Percentiles rank a stretch among this genome's conserved stretches.
Conservation (phyloP, 2,797 vertebrate species). For the Sebastes umbrosus region DNA sequence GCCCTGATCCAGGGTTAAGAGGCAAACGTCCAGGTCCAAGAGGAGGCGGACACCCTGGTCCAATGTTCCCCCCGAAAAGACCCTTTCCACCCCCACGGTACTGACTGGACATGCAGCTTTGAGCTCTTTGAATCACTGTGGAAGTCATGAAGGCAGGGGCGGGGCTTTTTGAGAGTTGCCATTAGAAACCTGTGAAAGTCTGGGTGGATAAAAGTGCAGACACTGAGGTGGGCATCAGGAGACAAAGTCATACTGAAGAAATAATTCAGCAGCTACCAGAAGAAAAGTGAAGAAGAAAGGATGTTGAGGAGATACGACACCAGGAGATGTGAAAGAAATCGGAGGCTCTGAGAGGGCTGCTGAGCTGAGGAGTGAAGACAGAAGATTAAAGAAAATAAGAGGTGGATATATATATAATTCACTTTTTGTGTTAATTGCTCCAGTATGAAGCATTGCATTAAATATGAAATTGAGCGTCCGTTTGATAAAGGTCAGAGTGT, state of each 20-base stretch:
- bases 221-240: neutral
- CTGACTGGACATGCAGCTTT: constrained; percentile 73
- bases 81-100: constrained; percentile 91
- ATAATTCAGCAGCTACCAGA: constrained; percentile 13
- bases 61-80: constrained; percentile 91
- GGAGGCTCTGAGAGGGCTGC: constrained; percentile 55
- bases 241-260: neutral
- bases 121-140: constrained; percentile 22
- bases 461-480: constrained; percentile 34
- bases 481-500: constrained; percentile 38
- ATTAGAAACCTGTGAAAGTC: neutral
- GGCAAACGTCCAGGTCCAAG: constrained; percentile 86
- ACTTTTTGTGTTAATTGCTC: constrained; percentile 66
- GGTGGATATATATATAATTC: constrained; percentile 81
- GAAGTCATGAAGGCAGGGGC: neutral
- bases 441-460: constrained; percentile 50
- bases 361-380: constrained; percentile 62
- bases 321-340: constrained; percentile 39
- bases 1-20: constrained; percentile 81
- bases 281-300: constrained; percentile 7
- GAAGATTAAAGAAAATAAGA: constrained; percentile 80
- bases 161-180: constrained; percentile 3
- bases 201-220: constrained; percentile 24
- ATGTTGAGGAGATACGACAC: constrained; percentile 17
- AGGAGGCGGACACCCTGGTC: constrained; percentile 75